Evolutionary conservation across 2,797 vertebrate genomes (phyloP).

Genomic region (Chelmon rostratus): DNA sequence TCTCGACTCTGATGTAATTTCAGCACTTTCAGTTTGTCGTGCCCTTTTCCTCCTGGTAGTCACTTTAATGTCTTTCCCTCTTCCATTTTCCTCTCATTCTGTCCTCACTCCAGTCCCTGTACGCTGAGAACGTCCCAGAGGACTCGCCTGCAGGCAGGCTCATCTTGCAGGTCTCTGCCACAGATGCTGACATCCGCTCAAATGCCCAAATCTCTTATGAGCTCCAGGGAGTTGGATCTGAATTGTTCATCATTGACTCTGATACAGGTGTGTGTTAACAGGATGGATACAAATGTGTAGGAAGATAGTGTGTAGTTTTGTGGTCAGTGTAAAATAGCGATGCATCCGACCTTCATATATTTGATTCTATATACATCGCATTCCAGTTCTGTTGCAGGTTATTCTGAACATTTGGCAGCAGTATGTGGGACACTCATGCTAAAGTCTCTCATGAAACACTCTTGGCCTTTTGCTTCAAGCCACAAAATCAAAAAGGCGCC

Average conservation of each 20-base stretch:
- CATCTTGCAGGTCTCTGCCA: conserved; percentile 93
- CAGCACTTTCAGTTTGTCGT: conserved; percentile 8
- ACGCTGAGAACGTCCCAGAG: conserved; percentile 92
- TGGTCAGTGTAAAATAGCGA: not conserved
- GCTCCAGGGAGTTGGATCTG: conserved; percentile 90
- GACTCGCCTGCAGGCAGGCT: conserved; percentile 92
- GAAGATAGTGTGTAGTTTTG: not conserved
- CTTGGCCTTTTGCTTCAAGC: conserved; percentile 30
- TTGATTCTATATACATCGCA: not conserved
- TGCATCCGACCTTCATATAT: not conserved
- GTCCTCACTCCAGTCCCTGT: conserved; percentile 85
- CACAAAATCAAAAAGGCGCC: conserved; percentile 38
- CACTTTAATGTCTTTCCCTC: conserved; percentile 21
- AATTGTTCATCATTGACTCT: conserved; percentile 92
- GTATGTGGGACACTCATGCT: conserved; percentile 20
- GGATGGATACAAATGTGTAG: not conserved
- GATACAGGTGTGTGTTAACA: conserved; percentile 90
- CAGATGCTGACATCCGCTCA: conserved; percentile 96
- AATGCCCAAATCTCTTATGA: conserved; percentile 95
- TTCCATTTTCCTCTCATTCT: conserved; percentile 2
- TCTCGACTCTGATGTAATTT: not conserved
- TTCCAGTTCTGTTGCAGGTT: conserved; percentile 28
- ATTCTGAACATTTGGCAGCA: conserved; percentile 29
- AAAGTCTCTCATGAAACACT: conserved; percentile 36
- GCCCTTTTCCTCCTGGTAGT: not conserved